Conservation (phyloP, 64 coral and sea anemone species). For the Acropora tenuis region DNA sequence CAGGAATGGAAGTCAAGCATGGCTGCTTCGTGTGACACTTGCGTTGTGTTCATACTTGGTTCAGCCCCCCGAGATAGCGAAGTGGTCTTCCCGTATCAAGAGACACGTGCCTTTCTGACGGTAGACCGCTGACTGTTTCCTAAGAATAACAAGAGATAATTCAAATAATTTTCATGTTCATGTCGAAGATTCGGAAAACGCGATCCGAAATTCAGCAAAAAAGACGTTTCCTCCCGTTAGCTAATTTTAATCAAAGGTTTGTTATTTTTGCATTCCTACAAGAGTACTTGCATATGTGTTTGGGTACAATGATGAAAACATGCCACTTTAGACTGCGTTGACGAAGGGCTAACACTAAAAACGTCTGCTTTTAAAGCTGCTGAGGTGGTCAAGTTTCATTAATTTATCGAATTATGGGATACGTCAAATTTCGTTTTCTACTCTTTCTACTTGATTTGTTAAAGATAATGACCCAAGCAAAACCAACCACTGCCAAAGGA, state of each 20-base stretch:
- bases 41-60: neutral
- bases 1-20: neutral
- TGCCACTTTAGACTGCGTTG: neutral
- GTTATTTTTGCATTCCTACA: no score
- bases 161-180: neutral
- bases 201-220: neutral
- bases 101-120: neutral
- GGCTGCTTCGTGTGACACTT: neutral
- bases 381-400: no score
- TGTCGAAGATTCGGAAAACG: neutral
- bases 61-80: neutral
- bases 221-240: no score
- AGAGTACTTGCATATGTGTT: no score
- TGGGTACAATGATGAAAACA: neutral
- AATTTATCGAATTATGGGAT: no score
- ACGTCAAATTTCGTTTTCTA: no score
- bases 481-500: no score
- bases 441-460: no score
- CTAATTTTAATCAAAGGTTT: no score
- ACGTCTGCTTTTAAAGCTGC: no score
- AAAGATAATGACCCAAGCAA: no score
- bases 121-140: conserved; percentile 8
- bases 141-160: neutral
- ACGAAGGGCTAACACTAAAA: no score
- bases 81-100: neutral